A percentile compares a stretch with the other conserved stretches of the same genome.
Evolutionary conservation across 2,888 invertebrate genomes (phyloP).

Genomic region (Acrocyrtus sp.): DNA sequence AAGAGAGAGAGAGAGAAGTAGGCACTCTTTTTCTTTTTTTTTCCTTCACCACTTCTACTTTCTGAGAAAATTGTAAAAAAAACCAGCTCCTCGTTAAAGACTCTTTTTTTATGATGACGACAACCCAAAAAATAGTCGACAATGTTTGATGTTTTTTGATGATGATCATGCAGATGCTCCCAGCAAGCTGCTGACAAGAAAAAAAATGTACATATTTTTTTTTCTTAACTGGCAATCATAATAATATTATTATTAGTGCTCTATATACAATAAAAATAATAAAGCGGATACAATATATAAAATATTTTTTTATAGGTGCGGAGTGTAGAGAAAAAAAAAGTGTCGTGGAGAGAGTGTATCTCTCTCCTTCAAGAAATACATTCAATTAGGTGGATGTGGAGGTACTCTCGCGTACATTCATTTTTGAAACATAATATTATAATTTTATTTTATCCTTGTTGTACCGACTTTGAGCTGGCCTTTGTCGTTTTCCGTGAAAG

Average conservation of each 20-base stretch:
- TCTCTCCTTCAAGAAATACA: no score
- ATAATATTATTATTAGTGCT: not conserved
- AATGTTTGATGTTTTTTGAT: not conserved
- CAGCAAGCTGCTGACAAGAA: slow-evolving; percentile 22
- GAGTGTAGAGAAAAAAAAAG: no score
- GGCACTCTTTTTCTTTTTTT: no score
- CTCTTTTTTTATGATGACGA: not conserved
- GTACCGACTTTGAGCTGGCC: no score
- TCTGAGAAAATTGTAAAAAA: not conserved
- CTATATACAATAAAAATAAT: not conserved
- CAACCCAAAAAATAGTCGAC: not conserved
- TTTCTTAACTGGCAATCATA: not conserved
- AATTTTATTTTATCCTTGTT: not conserved
- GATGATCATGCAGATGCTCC: not conserved
- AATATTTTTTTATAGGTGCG: not conserved
- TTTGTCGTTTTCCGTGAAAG: no score
- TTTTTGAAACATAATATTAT: slow-evolving; percentile 1
- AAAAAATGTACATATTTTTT: not conserved
- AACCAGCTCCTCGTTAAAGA: slow-evolving; percentile 7
- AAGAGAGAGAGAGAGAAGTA: not conserved
- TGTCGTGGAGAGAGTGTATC: no score
- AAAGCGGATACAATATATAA: not conserved
- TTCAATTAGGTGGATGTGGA: not conserved
- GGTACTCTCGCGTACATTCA: not conserved
- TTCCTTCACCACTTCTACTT: no score